Base-by-base conservation (phyloP, 1,140 invertebrate species). In the Parapsyche elsis region DNA sequence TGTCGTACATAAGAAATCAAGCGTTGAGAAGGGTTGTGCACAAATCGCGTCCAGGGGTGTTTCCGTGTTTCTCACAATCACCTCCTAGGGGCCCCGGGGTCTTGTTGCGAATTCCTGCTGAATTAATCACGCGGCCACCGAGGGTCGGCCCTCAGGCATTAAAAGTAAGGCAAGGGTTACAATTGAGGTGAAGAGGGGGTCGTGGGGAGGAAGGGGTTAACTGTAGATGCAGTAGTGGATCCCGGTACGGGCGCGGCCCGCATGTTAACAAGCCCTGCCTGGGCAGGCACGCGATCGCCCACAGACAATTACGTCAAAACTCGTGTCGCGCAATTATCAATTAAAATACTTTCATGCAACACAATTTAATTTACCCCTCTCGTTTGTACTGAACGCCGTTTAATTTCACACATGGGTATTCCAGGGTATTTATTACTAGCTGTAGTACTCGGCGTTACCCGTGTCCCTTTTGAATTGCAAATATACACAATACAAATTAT, bases 31-130 rank as follows among this genome's bases (percentile, higher is more conserved):
- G 30, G 30, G 30, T 38, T 45, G 7, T 12, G 10, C 44, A 14
- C 73, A 14, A 23, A n/a, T 24, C 73, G 38, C 73, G 9, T 16
- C 16, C 16, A 19, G n/a, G 16, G 73, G 21, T 46, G 24, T 26
- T 2, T 21, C 26, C 64, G 67, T 49, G 57, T 59, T 78, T 19
- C 44, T 70, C 59, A 70, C 38, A 78, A 78, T 78, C 30, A 49
- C 76, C 64, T 70, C 26, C 53, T 45, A 7, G 61, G 19, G 12
- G 12, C 70, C 26, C 21, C 24, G 45, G 71, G 71, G 38, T 79
- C 79, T 74, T 79, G 81, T 81, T 79, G 79, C 79, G 80, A 83
- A 83, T 83, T 76, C 80, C 79, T 76, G 49, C 67, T 74, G 61
- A 83, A 83, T 83, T 83, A 81, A 83, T 83, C 81, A 83, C 81